A percentile compares a stretch with the other conserved stretches of the same genome.
Evolutionary conservation across 1,140 invertebrate genomes (phyloP).

Genomic region (Scylla paramamosain): DNA sequence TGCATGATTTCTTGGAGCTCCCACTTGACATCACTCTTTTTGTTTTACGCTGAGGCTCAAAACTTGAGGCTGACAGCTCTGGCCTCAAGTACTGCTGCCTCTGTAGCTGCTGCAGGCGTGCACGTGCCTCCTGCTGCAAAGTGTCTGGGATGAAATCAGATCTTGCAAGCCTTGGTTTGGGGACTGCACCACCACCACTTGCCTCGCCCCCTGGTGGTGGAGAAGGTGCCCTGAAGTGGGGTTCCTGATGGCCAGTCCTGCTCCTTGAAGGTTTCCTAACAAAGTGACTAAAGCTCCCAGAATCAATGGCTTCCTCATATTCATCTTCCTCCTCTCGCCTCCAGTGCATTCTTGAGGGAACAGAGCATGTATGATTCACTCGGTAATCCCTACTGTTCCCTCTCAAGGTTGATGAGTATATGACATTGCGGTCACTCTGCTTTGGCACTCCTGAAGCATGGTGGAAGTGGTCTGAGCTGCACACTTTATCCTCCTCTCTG

Average conservation of each 20-base stretch:
- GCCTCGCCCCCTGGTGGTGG: not conserved
- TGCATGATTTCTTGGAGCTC: not conserved
- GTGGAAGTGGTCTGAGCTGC: not conserved
- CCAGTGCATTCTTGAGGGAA: not conserved
- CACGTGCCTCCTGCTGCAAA: constrained; percentile 27
- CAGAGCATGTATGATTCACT: not conserved
- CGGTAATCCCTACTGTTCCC: not conserved
- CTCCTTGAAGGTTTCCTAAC: not conserved
- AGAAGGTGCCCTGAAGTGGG: not conserved
- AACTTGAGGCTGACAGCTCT: not conserved
- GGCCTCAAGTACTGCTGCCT: constrained; percentile 11
- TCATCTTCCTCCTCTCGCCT: not conserved
- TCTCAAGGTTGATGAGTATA: not conserved
- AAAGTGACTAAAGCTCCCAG: constrained; percentile 25
- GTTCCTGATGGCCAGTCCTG: not conserved
- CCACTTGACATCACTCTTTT: not conserved
- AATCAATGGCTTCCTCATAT: not conserved
- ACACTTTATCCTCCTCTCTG: not conserved
- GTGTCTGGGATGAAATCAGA: constrained; percentile 24
- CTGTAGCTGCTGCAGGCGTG: constrained; percentile 28
- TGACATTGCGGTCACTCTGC: constrained; percentile 28
- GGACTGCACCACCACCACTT: not conserved
- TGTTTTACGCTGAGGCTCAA: constrained; percentile 33
- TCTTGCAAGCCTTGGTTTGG: constrained; percentile 14
- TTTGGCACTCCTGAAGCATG: not conserved